phyloP scores from a whole-genome alignment of 2,797 vertebrate species.

The Sebastolobus alascanus region DNA sequence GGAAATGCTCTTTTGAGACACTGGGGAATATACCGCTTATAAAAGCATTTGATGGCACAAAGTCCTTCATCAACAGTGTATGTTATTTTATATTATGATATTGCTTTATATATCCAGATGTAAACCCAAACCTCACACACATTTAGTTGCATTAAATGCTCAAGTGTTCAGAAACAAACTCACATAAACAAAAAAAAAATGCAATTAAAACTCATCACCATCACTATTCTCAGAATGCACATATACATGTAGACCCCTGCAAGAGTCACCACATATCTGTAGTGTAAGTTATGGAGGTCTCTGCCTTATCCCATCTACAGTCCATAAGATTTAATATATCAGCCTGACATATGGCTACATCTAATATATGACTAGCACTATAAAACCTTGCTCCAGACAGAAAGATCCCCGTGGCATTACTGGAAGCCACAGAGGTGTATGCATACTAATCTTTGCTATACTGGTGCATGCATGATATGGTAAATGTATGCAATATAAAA shows the following conservation, averaged over 20 bases:
- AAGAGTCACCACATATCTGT: background rate
- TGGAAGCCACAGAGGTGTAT: background rate
- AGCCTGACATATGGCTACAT: background rate
- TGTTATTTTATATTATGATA: background rate
- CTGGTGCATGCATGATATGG: background rate
- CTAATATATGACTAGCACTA: background rate
- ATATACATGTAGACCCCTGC: too few species aligned
- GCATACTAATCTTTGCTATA: background rate
- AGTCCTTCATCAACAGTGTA: background rate
- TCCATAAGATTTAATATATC: background rate
- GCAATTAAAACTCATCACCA: background rate
- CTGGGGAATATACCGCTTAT: background rate
- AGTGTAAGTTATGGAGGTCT: background rate
- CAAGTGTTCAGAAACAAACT: background rate
- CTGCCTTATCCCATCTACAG: background rate
- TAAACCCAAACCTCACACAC: background rate
- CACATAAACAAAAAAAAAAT: background rate
- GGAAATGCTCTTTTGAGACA: background rate
- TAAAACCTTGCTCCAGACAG: background rate
- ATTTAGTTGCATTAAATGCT: background rate
- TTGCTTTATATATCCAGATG: background rate
- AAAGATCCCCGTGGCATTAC: background rate
- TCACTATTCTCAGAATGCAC: background rate
- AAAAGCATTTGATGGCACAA: background rate
- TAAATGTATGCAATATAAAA: background rate